Conservation (phyloP, 1,140 invertebrate species). For the Agrypnia vestita region DNA sequence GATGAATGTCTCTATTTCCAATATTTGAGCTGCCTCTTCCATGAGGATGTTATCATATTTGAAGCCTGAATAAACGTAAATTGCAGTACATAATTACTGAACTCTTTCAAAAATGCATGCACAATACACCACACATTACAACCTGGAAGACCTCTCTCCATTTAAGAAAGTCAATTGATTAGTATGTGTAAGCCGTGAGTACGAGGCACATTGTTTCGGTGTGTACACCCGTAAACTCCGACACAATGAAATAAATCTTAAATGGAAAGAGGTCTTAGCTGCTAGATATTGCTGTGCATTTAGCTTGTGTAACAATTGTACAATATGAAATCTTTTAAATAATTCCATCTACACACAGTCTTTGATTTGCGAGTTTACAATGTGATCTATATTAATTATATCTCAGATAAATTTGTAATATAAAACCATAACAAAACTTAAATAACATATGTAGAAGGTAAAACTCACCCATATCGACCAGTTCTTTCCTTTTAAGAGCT, state of each 20-base stretch:
- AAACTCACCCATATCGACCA: slow-evolving; percentile 89
- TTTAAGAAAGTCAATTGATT: no score
- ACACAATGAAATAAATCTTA: no score
- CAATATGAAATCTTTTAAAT: no score
- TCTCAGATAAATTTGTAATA: neutral
- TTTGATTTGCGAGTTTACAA: no score
- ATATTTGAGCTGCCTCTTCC: slow-evolving; percentile 99
- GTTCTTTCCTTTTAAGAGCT: slow-evolving; percentile 95
- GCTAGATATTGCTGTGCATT: no score
- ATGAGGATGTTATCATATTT: slow-evolving; percentile 99
- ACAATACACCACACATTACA: neutral
- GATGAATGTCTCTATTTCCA: slow-evolving; percentile 99
- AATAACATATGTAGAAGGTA: slow-evolving; percentile 28
- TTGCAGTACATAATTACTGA: neutral
- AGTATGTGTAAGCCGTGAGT: no score
- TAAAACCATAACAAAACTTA: slow-evolving; percentile 1
- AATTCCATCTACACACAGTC: no score
- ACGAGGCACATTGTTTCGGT: no score
- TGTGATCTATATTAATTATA: neutral
- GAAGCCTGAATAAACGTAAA: slow-evolving; percentile 75
- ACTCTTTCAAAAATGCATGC: neutral
- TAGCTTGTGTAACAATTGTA: no score
- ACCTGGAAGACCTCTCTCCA: no score
- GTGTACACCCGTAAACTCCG: no score
- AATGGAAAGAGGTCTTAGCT: no score